A percentile compares a stretch with the other conserved stretches of the same genome.
These are phyloP conservation scores for Drosophila nigritarsus DNA, from an alignment of 2,888 invertebrate genomes.

Conservation along the genomic window DNA sequence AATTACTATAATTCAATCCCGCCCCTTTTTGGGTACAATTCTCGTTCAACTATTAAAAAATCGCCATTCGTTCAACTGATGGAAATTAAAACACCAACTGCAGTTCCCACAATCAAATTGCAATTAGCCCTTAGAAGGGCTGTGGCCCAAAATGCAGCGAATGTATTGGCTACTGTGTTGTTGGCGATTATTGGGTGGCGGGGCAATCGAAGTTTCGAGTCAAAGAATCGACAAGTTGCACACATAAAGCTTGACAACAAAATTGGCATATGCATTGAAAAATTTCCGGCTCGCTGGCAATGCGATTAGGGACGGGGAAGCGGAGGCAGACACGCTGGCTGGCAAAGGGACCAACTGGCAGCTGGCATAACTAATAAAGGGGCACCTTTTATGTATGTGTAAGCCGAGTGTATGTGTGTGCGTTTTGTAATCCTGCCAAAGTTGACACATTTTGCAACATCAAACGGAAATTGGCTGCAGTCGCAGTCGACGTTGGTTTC, in stretches of 20 bases:
- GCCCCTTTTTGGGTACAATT: not conserved
- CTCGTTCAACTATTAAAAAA: not conserved
- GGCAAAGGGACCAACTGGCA: constrained; percentile 11
- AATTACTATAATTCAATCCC: constrained; percentile 24
- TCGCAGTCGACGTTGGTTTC: constrained; percentile 54
- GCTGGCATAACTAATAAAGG: constrained; percentile 56
- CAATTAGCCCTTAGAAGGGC: constrained; percentile 65
- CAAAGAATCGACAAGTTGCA: constrained; percentile 57
- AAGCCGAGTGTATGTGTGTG: constrained; percentile 28
- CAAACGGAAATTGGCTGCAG: constrained; percentile 75
- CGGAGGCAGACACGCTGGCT: not conserved
- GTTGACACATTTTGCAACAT: constrained; percentile 74
- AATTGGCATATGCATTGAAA: constrained; percentile 78
- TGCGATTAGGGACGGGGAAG: constrained; percentile 8
- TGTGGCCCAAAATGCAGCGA: constrained; percentile 30
- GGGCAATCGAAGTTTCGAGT: constrained; percentile 35
- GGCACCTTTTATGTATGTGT: constrained; percentile 24
- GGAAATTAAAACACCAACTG: constrained; percentile 55
- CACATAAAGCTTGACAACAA: constrained; percentile 64
- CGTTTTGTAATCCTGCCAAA: constrained; percentile 69
- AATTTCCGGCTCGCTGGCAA: constrained; percentile 58
- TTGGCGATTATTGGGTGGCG: not conserved
- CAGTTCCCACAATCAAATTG: constrained; percentile 65
- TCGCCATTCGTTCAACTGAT: constrained; percentile 1
- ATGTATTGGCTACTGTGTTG: constrained; percentile 7